Evolutionary conservation across 2,113 vertebrate genomes (phyloP).

Genomic region (Scartelaos histophorus): DNA sequence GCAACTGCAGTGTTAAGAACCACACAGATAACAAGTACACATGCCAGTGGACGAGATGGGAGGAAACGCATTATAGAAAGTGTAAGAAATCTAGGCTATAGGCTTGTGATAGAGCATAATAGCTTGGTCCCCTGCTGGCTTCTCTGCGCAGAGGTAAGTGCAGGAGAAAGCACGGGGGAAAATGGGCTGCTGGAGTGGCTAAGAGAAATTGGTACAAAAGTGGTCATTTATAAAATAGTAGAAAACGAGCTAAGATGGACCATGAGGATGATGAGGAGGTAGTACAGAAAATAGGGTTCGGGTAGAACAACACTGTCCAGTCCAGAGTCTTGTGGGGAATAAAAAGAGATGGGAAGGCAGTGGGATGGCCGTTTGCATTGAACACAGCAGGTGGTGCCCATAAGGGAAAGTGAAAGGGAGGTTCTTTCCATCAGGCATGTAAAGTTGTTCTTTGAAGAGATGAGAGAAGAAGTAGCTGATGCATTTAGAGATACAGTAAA

Average conservation of each 20-base stretch:
- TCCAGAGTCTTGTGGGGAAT: slow-evolving; percentile 11
- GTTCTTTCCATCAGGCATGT: not conserved
- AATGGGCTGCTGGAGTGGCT: slow-evolving; percentile 36
- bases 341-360: not conserved
- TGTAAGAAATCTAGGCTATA: slow-evolving; percentile 57
- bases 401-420: not conserved
- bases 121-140: slow-evolving; percentile 54
- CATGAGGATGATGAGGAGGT: slow-evolving; percentile 11
- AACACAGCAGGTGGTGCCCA: not conserved
- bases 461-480: not conserved
- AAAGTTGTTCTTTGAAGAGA: not conserved
- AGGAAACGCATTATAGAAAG: slow-evolving; percentile 38
- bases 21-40: slow-evolving; percentile 52
- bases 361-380: not conserved
- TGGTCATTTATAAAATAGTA: slow-evolving; percentile 56
- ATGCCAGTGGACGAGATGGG: slow-evolving; percentile 19
- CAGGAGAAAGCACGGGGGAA: slow-evolving; percentile 26
- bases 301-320: slow-evolving; percentile 7
- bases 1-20: slow-evolving; percentile 52
- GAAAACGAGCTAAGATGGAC: slow-evolving; percentile 28
- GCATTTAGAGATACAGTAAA: not conserved
- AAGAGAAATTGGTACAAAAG: slow-evolving; percentile 49
- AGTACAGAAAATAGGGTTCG: not conserved
- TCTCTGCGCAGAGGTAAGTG: slow-evolving; percentile 47
- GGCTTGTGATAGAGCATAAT: slow-evolving; percentile 66